Evolutionary conservation across 2,113 vertebrate genomes (phyloP).

Genomic region (Oxygymnocypris stewartii): DNA sequence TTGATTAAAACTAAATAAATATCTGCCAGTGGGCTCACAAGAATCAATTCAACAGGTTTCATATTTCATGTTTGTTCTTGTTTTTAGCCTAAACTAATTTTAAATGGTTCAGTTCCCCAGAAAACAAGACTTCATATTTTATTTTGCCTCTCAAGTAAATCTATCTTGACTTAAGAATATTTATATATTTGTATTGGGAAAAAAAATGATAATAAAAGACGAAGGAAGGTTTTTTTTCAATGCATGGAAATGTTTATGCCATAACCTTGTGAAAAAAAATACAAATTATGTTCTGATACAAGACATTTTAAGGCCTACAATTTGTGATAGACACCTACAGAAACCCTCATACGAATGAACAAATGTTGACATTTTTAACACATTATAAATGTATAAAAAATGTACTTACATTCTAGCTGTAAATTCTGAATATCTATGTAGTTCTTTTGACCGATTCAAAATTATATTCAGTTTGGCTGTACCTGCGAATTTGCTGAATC

Average conservation of each 20-base stretch:
- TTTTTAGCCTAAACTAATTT: too few relatives aligned
- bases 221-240: too few relatives aligned
- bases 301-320: not conserved
- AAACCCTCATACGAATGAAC: not conserved
- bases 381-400: not conserved
- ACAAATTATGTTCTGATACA: not conserved
- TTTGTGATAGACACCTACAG: not conserved
- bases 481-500: not conserved
- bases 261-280: not conserved
- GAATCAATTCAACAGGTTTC: too few relatives aligned
- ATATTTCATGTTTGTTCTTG: too few relatives aligned
- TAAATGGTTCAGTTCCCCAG: too few relatives aligned
- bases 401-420: not conserved
- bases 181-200: not conserved
- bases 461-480: not conserved
- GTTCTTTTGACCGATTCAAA: not conserved
- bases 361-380: not conserved
- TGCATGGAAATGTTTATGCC: not conserved
- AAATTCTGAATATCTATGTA: not conserved
- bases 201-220: too few relatives aligned
- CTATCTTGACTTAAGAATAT: not conserved
- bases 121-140: too few relatives aligned
- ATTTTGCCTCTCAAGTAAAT: too few relatives aligned
- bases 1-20: too few relatives aligned
- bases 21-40: too few relatives aligned